Percentiles rank a stretch among this genome's conserved stretches.
These are phyloP conservation scores for Lampris incognitus DNA, from an alignment of 2,113 vertebrate species.

Conservation along the genomic window DNA sequence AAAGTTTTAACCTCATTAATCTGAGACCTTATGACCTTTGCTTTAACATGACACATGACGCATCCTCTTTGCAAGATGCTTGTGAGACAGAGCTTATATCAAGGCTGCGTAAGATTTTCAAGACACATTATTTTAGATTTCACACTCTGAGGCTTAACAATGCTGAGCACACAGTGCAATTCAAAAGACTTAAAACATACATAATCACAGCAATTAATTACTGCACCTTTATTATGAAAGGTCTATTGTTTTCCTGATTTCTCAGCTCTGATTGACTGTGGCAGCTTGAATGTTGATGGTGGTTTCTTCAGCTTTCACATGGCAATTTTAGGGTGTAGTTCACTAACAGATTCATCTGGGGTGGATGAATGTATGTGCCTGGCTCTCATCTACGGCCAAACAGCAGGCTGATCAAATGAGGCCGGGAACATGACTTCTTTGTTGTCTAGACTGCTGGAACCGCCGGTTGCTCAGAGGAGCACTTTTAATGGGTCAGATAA, in stretches of 20 bases:
- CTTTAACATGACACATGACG: too few relatives aligned
- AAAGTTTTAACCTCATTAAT: neutral
- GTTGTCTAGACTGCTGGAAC: conserved; percentile 42
- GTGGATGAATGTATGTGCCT: conserved; percentile 31
- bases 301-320: conserved; percentile 18
- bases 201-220: conserved; percentile 1
- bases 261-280: conserved; percentile 28
- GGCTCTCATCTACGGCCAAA: conserved; percentile 26
- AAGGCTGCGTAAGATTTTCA: neutral
- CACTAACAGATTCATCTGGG: conserved; percentile 30
- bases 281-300: conserved; percentile 33
- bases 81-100: too few relatives aligned
- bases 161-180: neutral
- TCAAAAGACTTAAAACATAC: neutral
- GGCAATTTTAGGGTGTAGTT: conserved; percentile 14
- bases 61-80: too few relatives aligned
- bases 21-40: too few relatives aligned
- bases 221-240: conserved; percentile 26
- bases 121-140: neutral
- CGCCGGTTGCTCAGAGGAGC: conserved; percentile 32
- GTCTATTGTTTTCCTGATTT: conserved; percentile 28
- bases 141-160: neutral
- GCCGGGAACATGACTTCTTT: conserved; percentile 27
- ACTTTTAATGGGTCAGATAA: conserved; percentile 62
- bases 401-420: conserved; percentile 34